Evolutionary conservation across 2,113 vertebrate species (phyloP), one percentile per base, ranked within the genome.

Genomic region (Pachyramphus minor): DNA sequence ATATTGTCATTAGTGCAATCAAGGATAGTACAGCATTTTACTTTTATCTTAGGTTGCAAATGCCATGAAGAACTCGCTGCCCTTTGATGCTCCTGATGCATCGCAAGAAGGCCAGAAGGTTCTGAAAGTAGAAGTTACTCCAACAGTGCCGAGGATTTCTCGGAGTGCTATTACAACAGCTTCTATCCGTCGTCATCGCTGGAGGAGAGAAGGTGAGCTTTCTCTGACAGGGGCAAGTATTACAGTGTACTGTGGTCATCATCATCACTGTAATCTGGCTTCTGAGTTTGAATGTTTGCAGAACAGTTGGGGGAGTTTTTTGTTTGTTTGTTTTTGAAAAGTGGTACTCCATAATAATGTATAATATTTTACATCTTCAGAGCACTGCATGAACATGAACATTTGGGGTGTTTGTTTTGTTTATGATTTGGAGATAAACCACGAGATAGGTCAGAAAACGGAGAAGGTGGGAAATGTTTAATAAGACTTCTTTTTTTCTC

Each of bases 151-250:
- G 35, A 98, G 99, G 92, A 99, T 99, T 97, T 99, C 99, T 96
- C 98, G 99, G 93, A 99, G 99, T 8, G 99, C 99, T 35, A 99
- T 99, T 97, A 99, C 99, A 79, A 99, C 99, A 14, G 99, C 99
- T 84, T 99, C 99, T 42, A 99, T 99, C 94, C 99, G 99, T 44
- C 98, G 99, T 39, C 99, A 99, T 95, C 98, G 99, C 95, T 99
- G 99, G 99, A 99, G 99, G 97, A 98, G 99, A 98, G 99, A 99
- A 98, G 99, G 99, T 99, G 80, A 97, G 91, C 39, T 84, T 52
- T 53, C 52, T 67, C 35, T 89, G 37, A n/a, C 55, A 19, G 23
- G 16, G 69, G 25, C 63, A 66, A 24, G 13, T n/a, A 9, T 12
- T 64, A 1, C 47, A 68, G 13, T 33, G 44, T 80, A 44, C 47